Evolutionary conservation across 2,113 vertebrate genomes (phyloP), one percentile per base, ranked within the genome.

Genomic region (Condylura cristata): DNA sequence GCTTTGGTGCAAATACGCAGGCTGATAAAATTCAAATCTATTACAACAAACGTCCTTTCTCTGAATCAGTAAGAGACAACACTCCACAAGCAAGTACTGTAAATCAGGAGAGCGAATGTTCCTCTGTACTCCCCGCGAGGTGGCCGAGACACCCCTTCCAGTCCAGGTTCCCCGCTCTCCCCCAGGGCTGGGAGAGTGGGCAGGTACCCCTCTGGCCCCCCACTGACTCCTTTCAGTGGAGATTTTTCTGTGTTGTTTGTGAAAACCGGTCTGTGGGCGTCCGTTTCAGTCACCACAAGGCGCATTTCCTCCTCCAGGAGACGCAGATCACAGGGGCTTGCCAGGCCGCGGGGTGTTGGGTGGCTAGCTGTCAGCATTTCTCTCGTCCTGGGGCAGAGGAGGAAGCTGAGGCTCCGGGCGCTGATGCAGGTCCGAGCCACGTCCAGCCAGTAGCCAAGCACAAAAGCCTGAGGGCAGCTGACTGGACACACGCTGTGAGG

Each of bases 11-110:
- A 97, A 98, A 97, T 97, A 96, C 58, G 66, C 96, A 96, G 94
- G 97, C 98, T 98, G 98, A 98, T 98, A 98, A 98, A 98, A 98
- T 96, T 97, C 98, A 97, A 97, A 97, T 98, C 98, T 98, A 97
- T 98, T 98, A 98, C 97, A 98, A 97, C 97, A 95, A 98, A 97
- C 22, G 89, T 95, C 97, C 95, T 97, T 97, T 96, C 97, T 97
- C 97, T 89, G 91, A 97, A 95, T 95, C 97, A 96, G 97, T 95
- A 97, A 98, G 97, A 93, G 95, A 98, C 97, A 97, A 87, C 48
- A 51, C 94, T 97, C 97, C 89, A 91, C 96, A 97, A 97, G 97
- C 97, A 97, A 95, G 74, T 86, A 83, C 37, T 96, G 95, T 98
- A 97, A 97, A 98, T 97, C 97, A 97, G 95, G 22, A 95, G 97